phyloP scores from a whole-genome alignment of 2,113 vertebrate genomes.

The Ophthalmolycus amberensis region DNA sequence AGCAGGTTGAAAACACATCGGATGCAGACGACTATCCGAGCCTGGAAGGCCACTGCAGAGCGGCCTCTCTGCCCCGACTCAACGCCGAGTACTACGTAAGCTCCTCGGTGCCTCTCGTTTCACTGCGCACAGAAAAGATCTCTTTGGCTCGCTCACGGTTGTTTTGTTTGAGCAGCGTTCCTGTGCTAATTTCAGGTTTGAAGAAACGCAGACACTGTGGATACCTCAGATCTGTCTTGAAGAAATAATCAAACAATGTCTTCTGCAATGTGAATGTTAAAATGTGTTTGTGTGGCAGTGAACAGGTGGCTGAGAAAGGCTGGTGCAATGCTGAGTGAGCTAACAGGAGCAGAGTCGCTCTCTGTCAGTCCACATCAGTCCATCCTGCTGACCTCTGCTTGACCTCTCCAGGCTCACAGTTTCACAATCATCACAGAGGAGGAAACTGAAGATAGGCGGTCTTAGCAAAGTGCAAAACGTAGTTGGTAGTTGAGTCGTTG shows the following conservation, averaged over 20 bases:
- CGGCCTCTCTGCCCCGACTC: conserved; percentile 94
- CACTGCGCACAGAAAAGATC: background rate
- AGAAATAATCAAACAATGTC: background rate
- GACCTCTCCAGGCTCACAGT: conserved; percentile 13
- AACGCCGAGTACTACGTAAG: conserved; percentile 94
- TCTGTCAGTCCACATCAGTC: conserved; percentile 55
- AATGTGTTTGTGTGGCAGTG: background rate
- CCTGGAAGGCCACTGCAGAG: conserved; percentile 91
- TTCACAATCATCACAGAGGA: conserved; percentile 11
- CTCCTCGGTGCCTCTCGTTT: conserved; percentile 4
- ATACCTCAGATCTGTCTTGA: background rate
- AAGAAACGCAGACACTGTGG: background rate
- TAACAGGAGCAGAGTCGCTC: conserved; percentile 12
- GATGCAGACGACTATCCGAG: conserved; percentile 85
- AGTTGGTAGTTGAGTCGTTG: background rate
- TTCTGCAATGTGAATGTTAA: background rate
- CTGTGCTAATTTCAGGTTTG: background rate
- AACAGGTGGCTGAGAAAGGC: conserved; percentile 27
- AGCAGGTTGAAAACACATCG: conserved; percentile 84
- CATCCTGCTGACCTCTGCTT: conserved; percentile 25
- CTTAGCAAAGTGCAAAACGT: background rate
- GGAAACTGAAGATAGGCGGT: background rate
- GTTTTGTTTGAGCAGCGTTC: background rate
- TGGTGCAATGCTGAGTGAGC: conserved; percentile 21
- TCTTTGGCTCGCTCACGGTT: background rate